Evolutionary conservation across 2,888 invertebrate genomes (phyloP), one percentile per base, ranked within the genome.

Genomic region (Drosophila mimica): DNA sequence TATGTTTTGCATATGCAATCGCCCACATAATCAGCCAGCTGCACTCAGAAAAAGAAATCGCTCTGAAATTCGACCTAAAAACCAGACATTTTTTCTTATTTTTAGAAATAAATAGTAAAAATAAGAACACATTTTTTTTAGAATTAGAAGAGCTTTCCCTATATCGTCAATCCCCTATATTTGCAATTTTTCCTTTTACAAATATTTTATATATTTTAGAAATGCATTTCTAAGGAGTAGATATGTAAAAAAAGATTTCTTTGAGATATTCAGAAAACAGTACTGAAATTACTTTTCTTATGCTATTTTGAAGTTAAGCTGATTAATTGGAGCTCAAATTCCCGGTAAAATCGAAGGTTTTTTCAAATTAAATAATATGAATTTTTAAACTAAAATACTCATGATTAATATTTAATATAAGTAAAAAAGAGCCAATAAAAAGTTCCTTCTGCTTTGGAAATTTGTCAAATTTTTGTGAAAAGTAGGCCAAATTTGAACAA

Each of bases 1-100:
- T 83, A 82, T 83, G 82, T 78, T 82, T 86, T 88, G 87, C 87
- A 90, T 88, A 83, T 71, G 83, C 87, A 88, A 88, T 88, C 82
- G 82, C 60, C 80, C 89, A 78, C 87, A 90, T 88, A 87, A 88
- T 86, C 90, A 86, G 76, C 60, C 64, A 38, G 62, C 43, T 46
- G 25, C 46, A 46, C 46, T 46, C 25, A 15, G 25, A 25, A 46
- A 46, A 46, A 25, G 4, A 46, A 46, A 4, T 8, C 8, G 3
- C 20, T 13, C 11, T 11, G 20, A 43, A 43, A 43, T 20, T 13
- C 43, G 20, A 43, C 3, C 43, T 13, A 11, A 43, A 6, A 43
- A 43, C 6, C 6, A 11, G 5, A 20, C 20, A 2, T 0, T 9
- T 20, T n/a, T 40, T 20, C 2, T 11, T n/a, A 2, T n/a, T n/a